Percentiles rank a stretch among this genome's conserved stretches.
phyloP scores from a whole-genome alignment of 1,140 invertebrate species.

The Drosophila nigromelanica region DNA sequence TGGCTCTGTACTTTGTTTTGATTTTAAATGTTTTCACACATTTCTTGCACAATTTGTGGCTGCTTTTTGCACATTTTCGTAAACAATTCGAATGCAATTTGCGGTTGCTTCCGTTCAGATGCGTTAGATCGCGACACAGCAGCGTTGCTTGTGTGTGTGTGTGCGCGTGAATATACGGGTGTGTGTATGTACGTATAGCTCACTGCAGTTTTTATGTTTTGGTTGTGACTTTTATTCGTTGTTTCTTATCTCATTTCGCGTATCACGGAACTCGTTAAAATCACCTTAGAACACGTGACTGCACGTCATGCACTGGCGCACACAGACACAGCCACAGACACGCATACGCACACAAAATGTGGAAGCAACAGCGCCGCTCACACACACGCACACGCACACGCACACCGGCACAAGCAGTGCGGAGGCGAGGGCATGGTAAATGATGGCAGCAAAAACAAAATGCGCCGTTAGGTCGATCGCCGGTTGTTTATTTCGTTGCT shows the following conservation, averaged over 20 bases:
- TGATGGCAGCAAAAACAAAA: constrained; percentile 35
- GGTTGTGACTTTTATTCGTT: constrained; percentile 26
- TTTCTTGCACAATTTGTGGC: constrained; percentile 2
- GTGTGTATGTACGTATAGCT: neutral
- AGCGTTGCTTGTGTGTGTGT: constrained; percentile 19
- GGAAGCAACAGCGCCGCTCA: constrained; percentile 4
- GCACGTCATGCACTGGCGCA: constrained; percentile 44
- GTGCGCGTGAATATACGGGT: neutral
- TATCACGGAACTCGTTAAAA: constrained; percentile 81
- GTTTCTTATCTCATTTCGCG: constrained; percentile 77
- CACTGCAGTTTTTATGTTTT: constrained; percentile 17
- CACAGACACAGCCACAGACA: constrained; percentile 12
- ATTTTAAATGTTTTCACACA: constrained; percentile 23
- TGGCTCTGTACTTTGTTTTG: neutral
- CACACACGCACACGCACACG: constrained; percentile 13
- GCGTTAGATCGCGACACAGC: constrained; percentile 14
- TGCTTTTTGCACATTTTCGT: constrained; percentile 44
- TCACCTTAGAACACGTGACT: constrained; percentile 79
- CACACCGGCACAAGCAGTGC: neutral
- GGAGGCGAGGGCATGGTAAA: neutral
- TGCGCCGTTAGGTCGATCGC: constrained; percentile 51
- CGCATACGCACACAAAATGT: constrained; percentile 2
- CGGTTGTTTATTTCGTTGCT: constrained; percentile 16
- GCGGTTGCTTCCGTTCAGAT: constrained; percentile 47
- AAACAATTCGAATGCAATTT: constrained; percentile 64